These are phyloP conservation scores for Centrocercus urophasianus DNA, from an alignment of 2,113 vertebrate genomes.

Conservation along the genomic window DNA sequence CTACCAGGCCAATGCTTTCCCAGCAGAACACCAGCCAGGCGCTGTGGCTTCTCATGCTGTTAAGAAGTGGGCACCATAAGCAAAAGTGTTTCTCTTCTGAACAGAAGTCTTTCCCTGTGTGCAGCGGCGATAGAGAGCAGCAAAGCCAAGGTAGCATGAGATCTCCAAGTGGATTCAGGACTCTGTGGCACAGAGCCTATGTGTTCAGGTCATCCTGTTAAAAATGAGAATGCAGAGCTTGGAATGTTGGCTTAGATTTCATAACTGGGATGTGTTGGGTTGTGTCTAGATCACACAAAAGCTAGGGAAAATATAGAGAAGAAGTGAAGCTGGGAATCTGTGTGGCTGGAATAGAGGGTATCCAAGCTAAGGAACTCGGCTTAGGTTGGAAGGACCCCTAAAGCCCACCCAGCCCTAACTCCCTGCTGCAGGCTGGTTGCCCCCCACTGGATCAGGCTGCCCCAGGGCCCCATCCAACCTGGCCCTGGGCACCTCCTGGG, in stretches of 20 bases:
- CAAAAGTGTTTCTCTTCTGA: not conserved
- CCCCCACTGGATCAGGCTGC: too few relatives aligned
- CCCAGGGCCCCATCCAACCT: too few relatives aligned
- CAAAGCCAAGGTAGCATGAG: not conserved
- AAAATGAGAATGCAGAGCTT: not conserved
- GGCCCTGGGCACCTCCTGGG: too few relatives aligned
- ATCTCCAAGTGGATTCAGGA: not conserved
- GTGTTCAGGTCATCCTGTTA: not conserved
- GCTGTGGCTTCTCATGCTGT: not conserved
- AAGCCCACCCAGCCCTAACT: too few relatives aligned
- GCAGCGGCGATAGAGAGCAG: not conserved
- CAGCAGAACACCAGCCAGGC: fast-evolving
- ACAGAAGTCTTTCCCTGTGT: not conserved
- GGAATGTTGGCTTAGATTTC: not conserved
- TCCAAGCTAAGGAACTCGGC: not conserved
- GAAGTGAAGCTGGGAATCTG: not conserved
- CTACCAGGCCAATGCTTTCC: not conserved
- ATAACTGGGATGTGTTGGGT: not conserved
- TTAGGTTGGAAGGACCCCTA: too few relatives aligned
- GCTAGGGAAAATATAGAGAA: not conserved
- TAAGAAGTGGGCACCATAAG: not conserved
- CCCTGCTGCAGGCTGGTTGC: too few relatives aligned
- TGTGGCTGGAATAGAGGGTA: not conserved
- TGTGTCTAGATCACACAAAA: not conserved
- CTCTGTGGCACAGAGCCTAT: not conserved